These are phyloP conservation scores for Novumbra hubbsi DNA, from an alignment of 2,797 vertebrate genomes.

Conservation along the genomic window DNA sequence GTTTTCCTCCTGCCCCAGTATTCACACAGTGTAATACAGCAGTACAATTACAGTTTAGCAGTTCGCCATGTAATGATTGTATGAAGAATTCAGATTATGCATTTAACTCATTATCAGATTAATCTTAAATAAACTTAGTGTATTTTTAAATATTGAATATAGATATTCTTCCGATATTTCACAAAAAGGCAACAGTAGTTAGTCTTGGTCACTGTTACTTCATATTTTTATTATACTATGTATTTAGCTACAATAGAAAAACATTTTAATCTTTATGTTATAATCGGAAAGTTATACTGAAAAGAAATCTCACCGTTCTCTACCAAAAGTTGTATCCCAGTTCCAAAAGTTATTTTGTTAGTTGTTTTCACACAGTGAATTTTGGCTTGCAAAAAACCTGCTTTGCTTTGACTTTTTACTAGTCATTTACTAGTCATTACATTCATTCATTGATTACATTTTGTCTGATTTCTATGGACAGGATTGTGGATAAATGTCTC, in stretches of 20 bases:
- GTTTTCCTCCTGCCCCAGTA: slow-evolving; percentile 20
- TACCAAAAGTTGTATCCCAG: not conserved
- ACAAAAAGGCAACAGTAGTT: not conserved
- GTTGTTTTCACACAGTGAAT: not conserved
- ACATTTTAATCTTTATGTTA: not conserved
- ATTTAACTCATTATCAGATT: not conserved
- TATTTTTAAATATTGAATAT: not conserved
- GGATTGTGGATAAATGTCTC: not conserved
- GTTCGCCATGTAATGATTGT: not conserved
- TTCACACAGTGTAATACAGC: slow-evolving; percentile 17
- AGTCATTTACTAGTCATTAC: not conserved
- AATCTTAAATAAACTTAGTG: not conserved
- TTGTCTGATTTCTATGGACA: not conserved
- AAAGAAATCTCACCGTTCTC: not conserved
- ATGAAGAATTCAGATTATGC: not conserved
- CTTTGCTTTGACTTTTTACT: not conserved
- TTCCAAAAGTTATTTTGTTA: slow-evolving; percentile 4
- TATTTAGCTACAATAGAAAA: not conserved
- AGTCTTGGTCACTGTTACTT: not conserved
- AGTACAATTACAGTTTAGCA: slow-evolving; percentile 16
- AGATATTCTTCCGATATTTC: not conserved
- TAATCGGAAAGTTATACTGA: not conserved
- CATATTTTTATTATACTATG: not conserved
- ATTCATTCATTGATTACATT: not conserved
- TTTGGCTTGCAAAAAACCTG: not conserved